Conservation (phyloP, 2,888 invertebrate genomes). For the Hypomecis punctinalis region DNA sequence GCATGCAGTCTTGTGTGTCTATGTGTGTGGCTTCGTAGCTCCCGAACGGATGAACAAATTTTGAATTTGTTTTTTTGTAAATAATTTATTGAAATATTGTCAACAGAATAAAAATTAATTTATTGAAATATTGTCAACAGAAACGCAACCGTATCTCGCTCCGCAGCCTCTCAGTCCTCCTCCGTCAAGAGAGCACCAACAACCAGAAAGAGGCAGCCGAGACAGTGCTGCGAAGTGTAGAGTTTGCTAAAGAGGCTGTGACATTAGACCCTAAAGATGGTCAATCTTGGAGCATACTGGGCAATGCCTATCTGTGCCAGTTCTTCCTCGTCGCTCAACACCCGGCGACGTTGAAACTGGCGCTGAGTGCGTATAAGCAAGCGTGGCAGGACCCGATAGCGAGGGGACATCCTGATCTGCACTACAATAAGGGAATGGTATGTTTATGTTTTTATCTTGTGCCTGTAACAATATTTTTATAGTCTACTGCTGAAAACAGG, state of each 20-base stretch:
- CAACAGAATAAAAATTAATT: no score
- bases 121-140: conserved; percentile 65
- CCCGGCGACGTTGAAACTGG: conserved; percentile 88
- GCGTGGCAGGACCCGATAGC: conserved; percentile 90
- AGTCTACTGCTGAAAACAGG: no score
- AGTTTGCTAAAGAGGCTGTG: conserved; percentile 93
- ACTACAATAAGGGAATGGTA: conserved; percentile 94
- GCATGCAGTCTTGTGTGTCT: no score
- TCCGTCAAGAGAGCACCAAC: conserved; percentile 86
- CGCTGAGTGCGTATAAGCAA: conserved; percentile 92
- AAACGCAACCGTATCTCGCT: conserved; percentile 90
- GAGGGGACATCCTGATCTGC: conserved; percentile 90
- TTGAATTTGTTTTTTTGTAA: no score
- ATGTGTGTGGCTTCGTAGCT: no score
- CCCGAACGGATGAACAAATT: no score
- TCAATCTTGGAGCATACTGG: conserved; percentile 92
- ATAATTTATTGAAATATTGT: no score
- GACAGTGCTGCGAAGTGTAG: conserved; percentile 89
- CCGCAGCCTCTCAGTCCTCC: conserved; percentile 92
- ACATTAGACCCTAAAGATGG: conserved; percentile 91
- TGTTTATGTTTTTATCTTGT: conserved; percentile 61
- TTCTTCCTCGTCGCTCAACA: conserved; percentile 91
- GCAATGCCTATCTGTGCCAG: conserved; percentile 93
- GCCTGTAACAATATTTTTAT: no score
- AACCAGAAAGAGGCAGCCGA: conserved; percentile 82